Base-by-base conservation (phyloP, 2,888 invertebrate genomes). In the Caenorhabditis plicata region DNA sequence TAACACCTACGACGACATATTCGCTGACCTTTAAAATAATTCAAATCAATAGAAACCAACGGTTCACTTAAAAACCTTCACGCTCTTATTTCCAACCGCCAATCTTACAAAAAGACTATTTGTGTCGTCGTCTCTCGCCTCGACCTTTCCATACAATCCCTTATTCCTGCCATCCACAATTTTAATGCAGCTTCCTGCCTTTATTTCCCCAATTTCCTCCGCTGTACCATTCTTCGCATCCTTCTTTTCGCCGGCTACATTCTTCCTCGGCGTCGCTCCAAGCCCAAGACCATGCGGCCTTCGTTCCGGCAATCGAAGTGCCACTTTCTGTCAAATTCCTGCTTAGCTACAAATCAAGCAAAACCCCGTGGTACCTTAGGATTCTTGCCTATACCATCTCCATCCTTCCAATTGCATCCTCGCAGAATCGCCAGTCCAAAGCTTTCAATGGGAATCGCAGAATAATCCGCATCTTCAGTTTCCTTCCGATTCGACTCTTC, bases 241-340 rank as follows among this genome's bases (percentile, higher is more conserved):
- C 29, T 54, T 60, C 43, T 64, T 54, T 8, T 35, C 33, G n/a
- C 46, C 39, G 4, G 39, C 17, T n/a, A 52, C 44, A n/a, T 49
- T 90, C 27, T 57, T 51, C n/a, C n/a, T n/a, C 73, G 75, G 68
- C 78, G 89, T 90, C 1, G 94, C 95, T 2, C 96, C 96, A 7
- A 96, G 83, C 0, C 95, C 95, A 83, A 96, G 86, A 2, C 95
- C 93, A 84, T 91, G 92, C 0, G 95, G 93, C 52, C 95, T 85
- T 32, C 91, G 80, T 66, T 87, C 86, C 0, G 90, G 90, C 56
- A 87, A 84, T 13, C 83, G 80, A 19, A 86, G 48, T 83, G 80
- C 29, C 85, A 84, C 57, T 47, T 63, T 63, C 15, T 72, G 61
- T 22, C n/a, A n/a, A n/a, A n/a, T n/a, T n/a, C n/a, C n/a, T n/a